phyloP scores from a whole-genome alignment of 2,113 vertebrate species.

The Ciconia boyciana region DNA sequence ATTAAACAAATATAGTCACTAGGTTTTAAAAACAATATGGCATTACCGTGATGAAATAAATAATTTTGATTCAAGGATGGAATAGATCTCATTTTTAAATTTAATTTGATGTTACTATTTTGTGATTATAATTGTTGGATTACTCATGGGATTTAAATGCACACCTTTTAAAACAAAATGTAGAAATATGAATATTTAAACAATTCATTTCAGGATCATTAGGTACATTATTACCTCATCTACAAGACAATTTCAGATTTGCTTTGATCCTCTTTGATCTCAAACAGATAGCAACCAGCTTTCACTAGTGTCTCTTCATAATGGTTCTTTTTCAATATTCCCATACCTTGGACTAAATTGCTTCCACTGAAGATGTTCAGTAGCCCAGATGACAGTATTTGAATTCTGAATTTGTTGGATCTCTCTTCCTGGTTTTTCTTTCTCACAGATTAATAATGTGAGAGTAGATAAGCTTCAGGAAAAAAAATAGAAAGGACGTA shows the following conservation, averaged over 20 bases:
- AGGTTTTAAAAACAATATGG: background rate
- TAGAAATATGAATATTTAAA: background rate
- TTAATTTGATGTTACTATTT: background rate
- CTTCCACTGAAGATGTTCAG: background rate
- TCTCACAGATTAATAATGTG: background rate
- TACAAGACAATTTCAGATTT: background rate
- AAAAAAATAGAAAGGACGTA: background rate
- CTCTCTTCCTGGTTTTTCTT: background rate
- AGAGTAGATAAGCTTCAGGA: background rate
- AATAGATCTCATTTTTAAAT: background rate
- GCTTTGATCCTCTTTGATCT: conserved; percentile 11
- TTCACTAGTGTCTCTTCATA: background rate
- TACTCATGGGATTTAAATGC: background rate
- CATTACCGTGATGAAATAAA: background rate
- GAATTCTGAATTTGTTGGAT: background rate
- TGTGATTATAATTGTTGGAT: background rate
- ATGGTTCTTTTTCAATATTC: conserved; percentile 8
- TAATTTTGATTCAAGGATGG: background rate
- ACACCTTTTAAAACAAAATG: background rate
- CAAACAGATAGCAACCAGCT: background rate
- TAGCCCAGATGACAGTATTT: background rate
- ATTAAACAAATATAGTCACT: background rate
- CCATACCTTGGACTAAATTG: background rate
- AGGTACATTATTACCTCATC: background rate
- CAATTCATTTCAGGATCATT: background rate